Conservation (phyloP, 2,797 vertebrate genomes). For the Semotilus atromaculatus region DNA sequence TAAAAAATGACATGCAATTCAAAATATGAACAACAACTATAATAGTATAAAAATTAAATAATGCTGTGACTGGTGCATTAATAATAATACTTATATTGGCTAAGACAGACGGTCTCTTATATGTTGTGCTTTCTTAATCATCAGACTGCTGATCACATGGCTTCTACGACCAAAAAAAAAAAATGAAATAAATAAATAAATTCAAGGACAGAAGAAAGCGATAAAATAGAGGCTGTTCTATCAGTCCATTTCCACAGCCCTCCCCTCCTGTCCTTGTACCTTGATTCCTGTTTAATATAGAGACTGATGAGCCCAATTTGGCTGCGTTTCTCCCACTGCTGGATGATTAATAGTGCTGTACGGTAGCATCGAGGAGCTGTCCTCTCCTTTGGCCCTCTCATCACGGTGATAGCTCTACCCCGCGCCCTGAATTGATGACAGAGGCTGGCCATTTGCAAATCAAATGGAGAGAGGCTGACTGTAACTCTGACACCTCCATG, state of each 20-base stretch:
- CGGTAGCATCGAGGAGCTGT: constrained; percentile 84
- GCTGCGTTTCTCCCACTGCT: constrained; percentile 79
- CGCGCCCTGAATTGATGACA: constrained; percentile 88
- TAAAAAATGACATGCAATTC: no score
- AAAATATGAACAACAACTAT: not conserved
- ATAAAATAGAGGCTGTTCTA: constrained; percentile 40
- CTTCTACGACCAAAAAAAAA: not conserved
- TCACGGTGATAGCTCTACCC: constrained; percentile 64
- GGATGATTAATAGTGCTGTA: constrained; percentile 90
- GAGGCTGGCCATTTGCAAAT: constrained; percentile 90
- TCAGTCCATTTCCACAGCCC: constrained; percentile 43
- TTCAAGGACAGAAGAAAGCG: constrained; percentile 5
- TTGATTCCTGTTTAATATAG: constrained; percentile 83
- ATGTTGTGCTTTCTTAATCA: not conserved
- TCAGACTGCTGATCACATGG: not conserved
- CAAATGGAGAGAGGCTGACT: constrained; percentile 85
- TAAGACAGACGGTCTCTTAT: not conserved
- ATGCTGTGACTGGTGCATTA: no score
- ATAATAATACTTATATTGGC: not conserved
- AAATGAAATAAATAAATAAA: not conserved
- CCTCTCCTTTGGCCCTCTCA: constrained; percentile 66
- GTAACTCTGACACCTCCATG: constrained; percentile 64
- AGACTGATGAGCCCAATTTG: constrained; percentile 91
- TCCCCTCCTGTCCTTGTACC: constrained; percentile 66
- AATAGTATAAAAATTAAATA: not conserved